Conservation (phyloP, 2,888 invertebrate genomes). For the Anodontia alba region DNA sequence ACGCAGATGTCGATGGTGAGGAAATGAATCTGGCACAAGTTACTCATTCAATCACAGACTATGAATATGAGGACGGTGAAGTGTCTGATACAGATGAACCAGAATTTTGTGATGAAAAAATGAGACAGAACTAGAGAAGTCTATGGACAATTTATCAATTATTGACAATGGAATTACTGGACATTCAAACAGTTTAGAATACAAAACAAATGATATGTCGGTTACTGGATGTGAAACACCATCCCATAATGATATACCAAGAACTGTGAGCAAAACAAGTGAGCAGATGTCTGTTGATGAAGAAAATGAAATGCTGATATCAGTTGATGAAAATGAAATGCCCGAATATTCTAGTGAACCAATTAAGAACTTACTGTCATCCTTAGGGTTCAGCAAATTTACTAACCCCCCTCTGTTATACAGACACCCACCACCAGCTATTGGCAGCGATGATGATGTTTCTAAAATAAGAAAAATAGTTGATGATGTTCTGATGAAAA, state of each 20-base stretch:
- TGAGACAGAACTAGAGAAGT: neutral
- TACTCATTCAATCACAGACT: neutral
- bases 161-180: neutral
- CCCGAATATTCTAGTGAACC: neutral
- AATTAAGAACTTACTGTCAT: neutral
- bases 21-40: neutral
- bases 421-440: conserved; percentile 59
- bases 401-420: neutral
- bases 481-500: conserved; percentile 44
- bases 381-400: neutral
- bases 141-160: neutral
- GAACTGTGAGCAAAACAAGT: no score
- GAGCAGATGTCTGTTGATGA: no score
- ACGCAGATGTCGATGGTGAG: neutral
- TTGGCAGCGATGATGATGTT: conserved; percentile 53
- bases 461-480: conserved; percentile 36
- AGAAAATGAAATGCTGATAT: neutral
- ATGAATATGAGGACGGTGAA: neutral
- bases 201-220: no score
- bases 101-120: neutral
- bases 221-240: no score
- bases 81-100: neutral
- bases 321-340: neutral
- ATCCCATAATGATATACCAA: no score
- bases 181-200: neutral